Evolutionary conservation across 2,888 invertebrate species (phyloP).

Genomic region (Tolmerus cingulatus): DNA sequence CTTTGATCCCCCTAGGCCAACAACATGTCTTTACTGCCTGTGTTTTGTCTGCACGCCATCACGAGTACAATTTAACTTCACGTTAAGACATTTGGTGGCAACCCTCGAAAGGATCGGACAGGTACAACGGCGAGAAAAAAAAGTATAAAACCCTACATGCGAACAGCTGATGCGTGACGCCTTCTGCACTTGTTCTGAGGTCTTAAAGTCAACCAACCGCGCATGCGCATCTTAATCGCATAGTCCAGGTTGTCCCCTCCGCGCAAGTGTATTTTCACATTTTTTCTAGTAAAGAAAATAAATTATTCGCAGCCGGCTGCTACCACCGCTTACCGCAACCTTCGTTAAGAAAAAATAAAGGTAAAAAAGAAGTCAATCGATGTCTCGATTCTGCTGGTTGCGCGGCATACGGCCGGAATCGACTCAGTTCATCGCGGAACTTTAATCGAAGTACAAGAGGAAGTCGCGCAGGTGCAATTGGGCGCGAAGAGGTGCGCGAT

Average conservation of each 20-base stretch:
- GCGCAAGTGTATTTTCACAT: neutral
- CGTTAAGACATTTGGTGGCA: neutral
- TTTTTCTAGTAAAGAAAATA: neutral
- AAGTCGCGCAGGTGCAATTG: slow-evolving; percentile 22
- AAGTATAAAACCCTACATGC: neutral
- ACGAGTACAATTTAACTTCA: neutral
- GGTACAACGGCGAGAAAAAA: neutral
- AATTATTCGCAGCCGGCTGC: slow-evolving; percentile 25
- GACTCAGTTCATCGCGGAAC: slow-evolving; percentile 30
- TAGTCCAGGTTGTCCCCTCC: neutral
- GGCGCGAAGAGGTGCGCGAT: slow-evolving; percentile 8
- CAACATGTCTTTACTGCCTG: neutral
- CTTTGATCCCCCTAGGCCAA: neutral
- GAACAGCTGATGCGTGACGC: slow-evolving; percentile 40
- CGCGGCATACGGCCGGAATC: neutral
- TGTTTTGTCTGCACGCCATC: neutral
- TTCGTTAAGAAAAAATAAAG: neutral
- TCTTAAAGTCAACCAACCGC: slow-evolving; percentile 28
- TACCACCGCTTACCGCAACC: slow-evolving; percentile 23
- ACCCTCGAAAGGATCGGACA: neutral
- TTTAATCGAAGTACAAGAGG: slow-evolving; percentile 14
- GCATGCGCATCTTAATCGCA: slow-evolving; percentile 16
- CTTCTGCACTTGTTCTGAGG: slow-evolving; percentile 23
- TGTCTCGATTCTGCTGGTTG: neutral
- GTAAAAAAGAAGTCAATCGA: slow-evolving; percentile 28